phyloP scores from a whole-genome alignment of 2,888 invertebrate genomes.

The Drosophila meridiana region DNA sequence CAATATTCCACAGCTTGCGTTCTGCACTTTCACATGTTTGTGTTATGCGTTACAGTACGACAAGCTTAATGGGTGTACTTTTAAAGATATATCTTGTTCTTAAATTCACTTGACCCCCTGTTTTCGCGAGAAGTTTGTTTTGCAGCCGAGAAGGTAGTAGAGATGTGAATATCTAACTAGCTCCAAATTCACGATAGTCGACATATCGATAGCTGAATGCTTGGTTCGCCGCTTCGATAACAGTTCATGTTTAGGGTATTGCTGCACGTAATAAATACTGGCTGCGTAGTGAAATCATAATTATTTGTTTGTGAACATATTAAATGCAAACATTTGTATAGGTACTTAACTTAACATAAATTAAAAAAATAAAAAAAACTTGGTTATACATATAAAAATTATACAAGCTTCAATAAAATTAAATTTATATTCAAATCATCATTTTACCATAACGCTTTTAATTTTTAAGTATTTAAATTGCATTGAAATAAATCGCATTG shows the following conservation, averaged over 20 bases:
- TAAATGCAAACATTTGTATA: not conserved
- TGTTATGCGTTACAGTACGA: slow-evolving; percentile 15
- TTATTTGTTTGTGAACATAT: not conserved
- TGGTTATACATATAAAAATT: not conserved
- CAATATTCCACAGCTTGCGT: slow-evolving; percentile 36
- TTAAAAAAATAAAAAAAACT: not conserved
- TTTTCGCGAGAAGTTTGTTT: slow-evolving; percentile 57
- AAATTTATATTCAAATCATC: too few relatives aligned
- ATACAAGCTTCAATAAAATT: too few relatives aligned
- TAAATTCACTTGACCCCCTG: slow-evolving; percentile 38
- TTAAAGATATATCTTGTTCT: slow-evolving; percentile 6
- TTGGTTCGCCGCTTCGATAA: slow-evolving; percentile 9
- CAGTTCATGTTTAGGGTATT: too few relatives aligned
- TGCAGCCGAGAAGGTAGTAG: slow-evolving; percentile 58
- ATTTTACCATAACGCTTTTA: too few relatives aligned
- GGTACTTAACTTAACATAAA: not conserved
- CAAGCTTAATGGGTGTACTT: slow-evolving; percentile 13
- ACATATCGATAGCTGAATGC: slow-evolving; percentile 27
- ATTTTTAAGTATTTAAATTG: too few relatives aligned
- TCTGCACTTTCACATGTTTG: slow-evolving; percentile 54
- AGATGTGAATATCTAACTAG: slow-evolving; percentile 37
- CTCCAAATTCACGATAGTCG: slow-evolving; percentile 1
- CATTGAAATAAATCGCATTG: too few relatives aligned
- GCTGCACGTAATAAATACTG: not conserved
- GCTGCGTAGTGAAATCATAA: not conserved